A percentile compares a stretch with the other conserved stretches of the same genome.
phyloP scores from a whole-genome alignment of 2,113 vertebrate genomes.

The Pygoscelis adeliae region DNA sequence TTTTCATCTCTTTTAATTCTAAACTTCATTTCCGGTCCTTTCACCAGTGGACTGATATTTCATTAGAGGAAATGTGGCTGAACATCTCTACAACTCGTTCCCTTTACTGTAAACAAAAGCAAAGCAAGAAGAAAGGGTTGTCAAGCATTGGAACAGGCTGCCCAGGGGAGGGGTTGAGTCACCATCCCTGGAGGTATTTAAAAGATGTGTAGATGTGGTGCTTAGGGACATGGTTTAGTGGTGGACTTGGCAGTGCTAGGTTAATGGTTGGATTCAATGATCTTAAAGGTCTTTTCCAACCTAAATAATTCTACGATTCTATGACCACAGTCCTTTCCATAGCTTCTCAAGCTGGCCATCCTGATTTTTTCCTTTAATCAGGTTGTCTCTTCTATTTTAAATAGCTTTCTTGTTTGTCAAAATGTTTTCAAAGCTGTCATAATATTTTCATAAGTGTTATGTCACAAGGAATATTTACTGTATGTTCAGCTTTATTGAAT shows the following conservation, averaged over 20 bases:
- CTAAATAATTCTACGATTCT: no score
- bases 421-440: slow-evolving; percentile 13
- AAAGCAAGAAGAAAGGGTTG: neutral
- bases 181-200: no score
- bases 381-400: neutral
- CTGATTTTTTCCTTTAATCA: neutral
- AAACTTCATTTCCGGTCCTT: neutral
- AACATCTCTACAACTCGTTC: neutral
- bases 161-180: no score
- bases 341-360: neutral
- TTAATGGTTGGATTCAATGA: no score
- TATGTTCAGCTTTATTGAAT: neutral
- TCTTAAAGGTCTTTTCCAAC: no score
- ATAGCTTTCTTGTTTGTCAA: neutral
- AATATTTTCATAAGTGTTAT: slow-evolving; percentile 26
- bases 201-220: no score
- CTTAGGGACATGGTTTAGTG: no score
- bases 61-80: neutral
- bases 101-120: neutral
- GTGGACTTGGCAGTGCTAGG: no score
- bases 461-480: neutral
- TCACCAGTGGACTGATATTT: neutral
- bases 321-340: neutral
- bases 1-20: neutral
- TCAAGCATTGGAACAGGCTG: no score